These are phyloP conservation scores for Bellardia bayeri DNA, from an alignment of 2,888 invertebrate genomes.

Conservation along the genomic window DNA sequence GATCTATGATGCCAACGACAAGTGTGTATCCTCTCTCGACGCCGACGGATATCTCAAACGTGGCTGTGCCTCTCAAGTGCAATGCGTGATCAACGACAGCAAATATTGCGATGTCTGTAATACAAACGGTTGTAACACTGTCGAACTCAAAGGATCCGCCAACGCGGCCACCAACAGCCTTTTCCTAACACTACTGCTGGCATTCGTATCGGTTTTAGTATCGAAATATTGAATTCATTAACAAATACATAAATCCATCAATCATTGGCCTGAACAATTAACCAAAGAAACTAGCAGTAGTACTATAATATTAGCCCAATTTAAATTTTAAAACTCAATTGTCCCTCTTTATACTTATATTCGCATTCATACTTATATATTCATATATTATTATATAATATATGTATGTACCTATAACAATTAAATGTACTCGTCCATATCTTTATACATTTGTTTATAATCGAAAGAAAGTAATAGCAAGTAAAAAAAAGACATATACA, in stretches of 20 bases:
- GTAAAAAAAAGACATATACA: background rate
- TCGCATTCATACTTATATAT: background rate
- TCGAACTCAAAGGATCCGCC: constrained; percentile 75
- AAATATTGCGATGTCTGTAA: constrained; percentile 77
- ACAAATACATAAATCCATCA: background rate
- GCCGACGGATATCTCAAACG: constrained; percentile 74
- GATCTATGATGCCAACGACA: constrained; percentile 76
- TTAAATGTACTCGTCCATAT: too few relatives aligned
- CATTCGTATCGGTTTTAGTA: constrained; percentile 70
- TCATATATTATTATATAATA: constrained; percentile 55
- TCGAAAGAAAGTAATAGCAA: background rate
- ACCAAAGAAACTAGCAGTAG: background rate
- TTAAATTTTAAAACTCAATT: background rate
- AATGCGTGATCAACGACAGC: constrained; percentile 75
- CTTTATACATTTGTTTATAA: background rate
- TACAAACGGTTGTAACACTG: constrained; percentile 78
- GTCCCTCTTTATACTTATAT: background rate
- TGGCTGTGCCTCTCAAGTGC: constrained; percentile 77
- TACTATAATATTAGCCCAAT: background rate
- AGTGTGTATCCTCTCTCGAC: constrained; percentile 76
- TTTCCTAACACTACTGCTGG: constrained; percentile 75
- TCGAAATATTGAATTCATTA: constrained; percentile 16
- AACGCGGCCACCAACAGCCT: constrained; percentile 67
- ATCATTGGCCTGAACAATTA: background rate
- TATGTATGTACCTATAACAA: background rate